A percentile compares a stretch with the other conserved stretches of the same genome.
Evolutionary conservation across 2,888 invertebrate genomes (phyloP).

Genomic region (Volucella bombylans): DNA sequence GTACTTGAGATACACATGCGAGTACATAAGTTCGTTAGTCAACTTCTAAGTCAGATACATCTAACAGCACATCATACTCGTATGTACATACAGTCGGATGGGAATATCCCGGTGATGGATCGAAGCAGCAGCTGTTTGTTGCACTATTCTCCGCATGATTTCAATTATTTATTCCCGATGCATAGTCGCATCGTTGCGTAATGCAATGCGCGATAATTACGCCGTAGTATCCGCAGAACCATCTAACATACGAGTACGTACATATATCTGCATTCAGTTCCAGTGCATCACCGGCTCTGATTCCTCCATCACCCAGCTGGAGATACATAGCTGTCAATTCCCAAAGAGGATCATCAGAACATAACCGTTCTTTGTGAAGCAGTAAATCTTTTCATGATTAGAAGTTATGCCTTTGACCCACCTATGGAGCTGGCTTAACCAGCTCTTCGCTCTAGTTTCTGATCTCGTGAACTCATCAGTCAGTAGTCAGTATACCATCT

Average conservation of each 20-base stretch:
- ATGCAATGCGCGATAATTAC: slow-evolving; percentile 59
- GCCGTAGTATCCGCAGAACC: slow-evolving; percentile 9
- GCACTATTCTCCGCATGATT: slow-evolving; percentile 31
- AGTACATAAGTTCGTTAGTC: slow-evolving; percentile 47
- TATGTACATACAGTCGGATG: neutral
- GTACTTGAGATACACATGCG: slow-evolving; percentile 10
- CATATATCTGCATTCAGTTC: neutral
- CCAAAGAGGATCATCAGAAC: slow-evolving; percentile 31
- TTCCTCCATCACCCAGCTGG: neutral
- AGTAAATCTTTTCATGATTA: slow-evolving; percentile 63
- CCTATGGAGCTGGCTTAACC: slow-evolving; percentile 78
- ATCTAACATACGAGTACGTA: neutral
- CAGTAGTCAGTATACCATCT: slow-evolving; percentile 16
- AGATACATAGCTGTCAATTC: neutral
- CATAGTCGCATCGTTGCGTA: slow-evolving; percentile 64
- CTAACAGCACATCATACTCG: slow-evolving; percentile 45
- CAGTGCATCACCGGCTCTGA: neutral
- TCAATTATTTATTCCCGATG: slow-evolving; percentile 70
- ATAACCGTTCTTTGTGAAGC: slow-evolving; percentile 50
- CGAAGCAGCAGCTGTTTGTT: neutral
- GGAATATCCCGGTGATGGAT: slow-evolving; percentile 9
- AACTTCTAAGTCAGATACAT: slow-evolving; percentile 34
- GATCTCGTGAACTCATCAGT: slow-evolving; percentile 68
- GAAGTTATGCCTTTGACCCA: slow-evolving; percentile 80
- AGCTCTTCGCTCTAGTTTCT: slow-evolving; percentile 66